A percentile compares a stretch with the other conserved stretches of the same genome.
Evolutionary conservation across 2,113 vertebrate genomes (phyloP).

Genomic region (Ophiodon elongatus): DNA sequence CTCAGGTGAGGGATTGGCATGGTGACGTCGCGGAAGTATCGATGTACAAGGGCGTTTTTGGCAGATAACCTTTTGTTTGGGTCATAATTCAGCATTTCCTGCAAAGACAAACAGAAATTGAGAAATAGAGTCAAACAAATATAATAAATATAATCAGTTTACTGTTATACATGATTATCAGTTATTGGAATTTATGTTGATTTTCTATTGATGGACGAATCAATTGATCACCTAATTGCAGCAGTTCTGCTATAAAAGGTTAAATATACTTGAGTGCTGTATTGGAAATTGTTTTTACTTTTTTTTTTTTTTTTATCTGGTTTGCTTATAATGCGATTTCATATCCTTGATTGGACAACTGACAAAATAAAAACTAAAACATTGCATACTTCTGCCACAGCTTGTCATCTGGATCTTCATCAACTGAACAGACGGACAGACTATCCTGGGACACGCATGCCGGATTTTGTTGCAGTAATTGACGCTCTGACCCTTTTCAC

Average conservation of each 20-base stretch:
- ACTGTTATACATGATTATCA: too few relatives aligned
- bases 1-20: constrained; percentile 91
- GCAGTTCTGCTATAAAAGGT: background rate
- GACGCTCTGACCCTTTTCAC: background rate
- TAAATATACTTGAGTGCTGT: background rate
- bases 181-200: too few relatives aligned
- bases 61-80: constrained; percentile 95
- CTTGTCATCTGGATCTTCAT: background rate
- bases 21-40: constrained; percentile 94
- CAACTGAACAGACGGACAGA: background rate
- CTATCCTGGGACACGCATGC: too few relatives aligned
- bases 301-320: too few relatives aligned
- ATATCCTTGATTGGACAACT: too few relatives aligned
- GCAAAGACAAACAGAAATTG: constrained; percentile 21
- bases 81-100: constrained; percentile 97
- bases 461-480: background rate
- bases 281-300: background rate
- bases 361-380: background rate
- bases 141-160: too few relatives aligned
- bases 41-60: constrained; percentile 92
- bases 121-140: background rate
- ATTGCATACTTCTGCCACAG: background rate
- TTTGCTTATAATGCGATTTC: too few relatives aligned
- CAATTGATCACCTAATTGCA: background rate
- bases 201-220: background rate